A percentile compares a stretch with the other conserved stretches of the same genome.
phyloP scores from a whole-genome alignment of 2,888 invertebrate genomes.

The Leptinotarsa tumamoca region DNA sequence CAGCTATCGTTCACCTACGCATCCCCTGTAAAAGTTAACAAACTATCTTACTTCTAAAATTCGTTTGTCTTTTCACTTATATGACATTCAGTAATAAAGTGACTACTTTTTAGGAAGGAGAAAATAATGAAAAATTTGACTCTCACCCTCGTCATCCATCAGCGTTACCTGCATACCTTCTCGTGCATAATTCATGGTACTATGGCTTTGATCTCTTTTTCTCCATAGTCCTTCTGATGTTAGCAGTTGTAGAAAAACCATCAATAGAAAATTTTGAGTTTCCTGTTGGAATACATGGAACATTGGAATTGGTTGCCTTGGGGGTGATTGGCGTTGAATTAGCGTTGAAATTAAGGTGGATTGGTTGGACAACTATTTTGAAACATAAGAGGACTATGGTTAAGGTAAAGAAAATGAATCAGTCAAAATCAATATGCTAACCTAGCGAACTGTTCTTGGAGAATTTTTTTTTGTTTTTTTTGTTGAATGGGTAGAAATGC shows the following conservation, averaged over 20 bases:
- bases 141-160: conserved; percentile 87
- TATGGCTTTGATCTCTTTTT: conserved; percentile 84
- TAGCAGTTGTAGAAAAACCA: conserved; percentile 86
- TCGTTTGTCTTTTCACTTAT: no score
- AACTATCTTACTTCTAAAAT: background rate
- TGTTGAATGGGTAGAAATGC: no score
- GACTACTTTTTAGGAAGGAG: conserved; percentile 76
- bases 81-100: background rate
- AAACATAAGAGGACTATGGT: conserved; percentile 87
- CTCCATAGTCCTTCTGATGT: conserved; percentile 77
- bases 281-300: conserved; percentile 84
- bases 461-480: background rate
- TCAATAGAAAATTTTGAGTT: conserved; percentile 80
- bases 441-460: background rate
- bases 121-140: conserved; percentile 91
- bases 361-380: conserved; percentile 84
- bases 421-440: background rate
- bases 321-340: conserved; percentile 83
- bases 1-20: no score
- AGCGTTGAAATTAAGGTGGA: conserved; percentile 85
- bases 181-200: conserved; percentile 90
- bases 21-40: background rate
- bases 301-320: conserved; percentile 82
- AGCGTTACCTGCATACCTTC: conserved; percentile 86
- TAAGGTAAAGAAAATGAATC: conserved; percentile 71